Evolutionary conservation across 2,113 vertebrate genomes (phyloP).

Genomic region (Semnornis frantzii): DNA sequence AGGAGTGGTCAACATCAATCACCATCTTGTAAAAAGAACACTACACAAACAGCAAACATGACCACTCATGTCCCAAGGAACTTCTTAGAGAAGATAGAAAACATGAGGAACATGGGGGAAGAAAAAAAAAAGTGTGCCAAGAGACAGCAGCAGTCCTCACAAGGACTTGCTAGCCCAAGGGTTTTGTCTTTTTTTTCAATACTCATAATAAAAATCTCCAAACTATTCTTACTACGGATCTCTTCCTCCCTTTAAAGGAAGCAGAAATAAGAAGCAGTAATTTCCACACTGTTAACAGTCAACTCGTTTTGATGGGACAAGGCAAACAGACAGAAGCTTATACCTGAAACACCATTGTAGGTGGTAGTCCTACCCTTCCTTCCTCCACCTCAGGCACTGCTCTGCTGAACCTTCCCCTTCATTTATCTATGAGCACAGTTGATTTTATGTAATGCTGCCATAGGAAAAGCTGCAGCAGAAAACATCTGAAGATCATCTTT

Average conservation of each 20-base stretch:
- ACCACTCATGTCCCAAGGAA: background rate
- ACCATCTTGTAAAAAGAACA: background rate
- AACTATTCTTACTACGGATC: background rate
- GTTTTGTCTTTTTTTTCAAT: background rate
- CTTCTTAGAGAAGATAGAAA: background rate
- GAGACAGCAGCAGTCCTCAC: background rate
- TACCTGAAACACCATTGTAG: background rate
- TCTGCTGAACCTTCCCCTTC: background rate
- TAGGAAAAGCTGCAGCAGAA: background rate
- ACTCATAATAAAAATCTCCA: background rate
- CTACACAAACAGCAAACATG: background rate
- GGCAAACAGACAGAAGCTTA: background rate
- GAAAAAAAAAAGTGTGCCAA: background rate
- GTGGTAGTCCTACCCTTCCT: background rate
- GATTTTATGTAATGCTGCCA: background rate
- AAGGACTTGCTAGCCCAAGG: background rate
- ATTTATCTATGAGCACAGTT: background rate
- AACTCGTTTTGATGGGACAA: background rate
- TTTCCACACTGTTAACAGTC: background rate
- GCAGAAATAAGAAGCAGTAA: background rate
- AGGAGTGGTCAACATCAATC: background rate
- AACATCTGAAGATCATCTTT: background rate
- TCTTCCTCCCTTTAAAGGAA: background rate
- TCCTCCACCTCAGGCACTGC: background rate
- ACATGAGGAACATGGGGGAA: background rate